phyloP scores from a whole-genome alignment of 2,797 vertebrate species.

The Moxostoma hubbsi region DNA sequence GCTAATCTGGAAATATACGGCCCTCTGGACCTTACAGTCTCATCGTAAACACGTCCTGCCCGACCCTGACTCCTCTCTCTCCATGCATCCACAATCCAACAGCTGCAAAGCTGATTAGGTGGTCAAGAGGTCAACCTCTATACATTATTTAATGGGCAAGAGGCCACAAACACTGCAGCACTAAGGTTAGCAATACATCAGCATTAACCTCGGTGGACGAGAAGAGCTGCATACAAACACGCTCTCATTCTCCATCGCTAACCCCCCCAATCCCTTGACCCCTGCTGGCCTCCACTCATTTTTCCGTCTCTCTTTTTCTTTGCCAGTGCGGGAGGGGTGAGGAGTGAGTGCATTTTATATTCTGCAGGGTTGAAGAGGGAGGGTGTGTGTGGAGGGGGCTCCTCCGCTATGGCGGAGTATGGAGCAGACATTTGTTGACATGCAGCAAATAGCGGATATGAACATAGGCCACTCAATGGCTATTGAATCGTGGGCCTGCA shows the following conservation, averaged over 20 bases:
- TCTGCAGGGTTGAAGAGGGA: slow-evolving; percentile 54
- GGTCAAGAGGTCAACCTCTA: slow-evolving; percentile 77
- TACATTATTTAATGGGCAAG: slow-evolving; percentile 81
- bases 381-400: slow-evolving; percentile 23
- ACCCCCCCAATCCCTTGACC: slow-evolving; percentile 58
- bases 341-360: slow-evolving; percentile 56
- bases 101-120: slow-evolving; percentile 75
- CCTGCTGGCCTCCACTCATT: slow-evolving; percentile 35
- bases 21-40: not conserved
- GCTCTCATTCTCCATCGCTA: slow-evolving; percentile 59
- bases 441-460: slow-evolving; percentile 73
- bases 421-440: slow-evolving; percentile 72
- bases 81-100: slow-evolving; percentile 56
- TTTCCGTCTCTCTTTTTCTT: slow-evolving; percentile 58
- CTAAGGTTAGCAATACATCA: slow-evolving; percentile 75
- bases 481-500: slow-evolving; percentile 74
- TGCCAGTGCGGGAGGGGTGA: slow-evolving; percentile 58
- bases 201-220: slow-evolving; percentile 69
- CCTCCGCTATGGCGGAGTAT: slow-evolving; percentile 24
- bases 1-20: slow-evolving; percentile 63
- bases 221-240: slow-evolving; percentile 73
- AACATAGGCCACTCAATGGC: slow-evolving; percentile 78
- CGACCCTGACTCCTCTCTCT: slow-evolving; percentile 43
- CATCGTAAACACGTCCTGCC: slow-evolving; percentile 9
- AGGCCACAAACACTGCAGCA: slow-evolving; percentile 71